Conservation (phyloP, 2,113 vertebrate species). For the Balaeniceps rex region DNA sequence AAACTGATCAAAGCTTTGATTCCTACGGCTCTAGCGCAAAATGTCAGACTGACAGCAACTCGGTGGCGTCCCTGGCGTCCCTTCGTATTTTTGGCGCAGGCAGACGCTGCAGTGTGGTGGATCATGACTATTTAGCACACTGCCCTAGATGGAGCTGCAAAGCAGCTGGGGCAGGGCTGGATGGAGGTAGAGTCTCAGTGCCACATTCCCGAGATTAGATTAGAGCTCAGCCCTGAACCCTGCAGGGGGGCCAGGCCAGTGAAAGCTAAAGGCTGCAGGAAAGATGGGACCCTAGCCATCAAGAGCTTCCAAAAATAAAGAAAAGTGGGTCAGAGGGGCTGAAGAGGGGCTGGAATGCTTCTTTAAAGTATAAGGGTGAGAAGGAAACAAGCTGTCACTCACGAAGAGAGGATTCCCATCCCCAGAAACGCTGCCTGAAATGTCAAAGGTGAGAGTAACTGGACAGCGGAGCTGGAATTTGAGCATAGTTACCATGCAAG, state of each 20-base stretch:
- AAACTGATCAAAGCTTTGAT: neutral
- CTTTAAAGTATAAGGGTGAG: neutral
- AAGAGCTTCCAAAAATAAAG: conserved; percentile 71
- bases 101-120: neutral
- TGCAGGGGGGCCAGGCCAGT: neutral
- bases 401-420: conserved; percentile 49
- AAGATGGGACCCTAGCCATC: neutral
- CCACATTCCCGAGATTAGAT: conserved; percentile 73
- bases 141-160: conserved; percentile 55
- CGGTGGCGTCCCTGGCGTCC: neutral
- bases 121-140: neutral
- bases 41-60: neutral
- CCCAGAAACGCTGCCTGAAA: conserved; percentile 26
- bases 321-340: conserved; percentile 25
- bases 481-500: neutral
- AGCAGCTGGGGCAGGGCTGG: conserved; percentile 54
- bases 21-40: rapidly evolving
- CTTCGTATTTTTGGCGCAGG: conserved; percentile 9
- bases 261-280: conserved; percentile 16
- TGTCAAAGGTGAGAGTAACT: conserved; percentile 55
- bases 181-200: neutral
- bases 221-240: conserved; percentile 25
- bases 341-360: neutral
- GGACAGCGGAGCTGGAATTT: conserved; percentile 19
- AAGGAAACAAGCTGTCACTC: conserved; percentile 63